Evolutionary conservation across 2,888 invertebrate genomes (phyloP).

Genomic region (Calameuta pallipes): DNA sequence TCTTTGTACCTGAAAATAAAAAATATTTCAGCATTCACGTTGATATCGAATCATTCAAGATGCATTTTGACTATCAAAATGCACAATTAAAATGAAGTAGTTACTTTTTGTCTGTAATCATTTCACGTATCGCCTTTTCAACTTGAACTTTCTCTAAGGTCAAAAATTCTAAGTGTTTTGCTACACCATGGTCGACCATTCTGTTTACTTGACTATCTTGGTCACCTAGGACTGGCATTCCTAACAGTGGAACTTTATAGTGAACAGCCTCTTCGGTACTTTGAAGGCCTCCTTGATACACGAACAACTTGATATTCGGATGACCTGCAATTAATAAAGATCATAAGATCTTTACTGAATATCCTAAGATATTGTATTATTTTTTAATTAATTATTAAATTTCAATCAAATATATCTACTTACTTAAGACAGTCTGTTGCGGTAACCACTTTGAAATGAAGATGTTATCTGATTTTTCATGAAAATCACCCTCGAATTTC

Average conservation of each 20-base stretch:
- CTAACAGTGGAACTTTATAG: conserved; percentile 42
- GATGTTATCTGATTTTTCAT: conserved; percentile 64
- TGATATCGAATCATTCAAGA: not conserved
- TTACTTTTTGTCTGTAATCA: conserved; percentile 34
- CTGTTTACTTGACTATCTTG: conserved; percentile 33
- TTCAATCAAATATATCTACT: conserved; percentile 23
- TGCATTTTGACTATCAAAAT: not conserved
- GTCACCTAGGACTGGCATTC: conserved; percentile 42
- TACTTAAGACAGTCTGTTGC: conserved; percentile 63
- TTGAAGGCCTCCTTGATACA: conserved; percentile 48
- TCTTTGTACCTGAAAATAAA: conserved; percentile 39
- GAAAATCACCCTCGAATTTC: conserved; percentile 67
- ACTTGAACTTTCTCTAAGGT: conserved; percentile 20
- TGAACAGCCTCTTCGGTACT: conserved; percentile 46
- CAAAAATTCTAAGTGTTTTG: conserved; percentile 25
- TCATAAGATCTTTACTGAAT: too few species aligned
- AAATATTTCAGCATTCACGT: not conserved
- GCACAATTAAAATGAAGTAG: too few species aligned
- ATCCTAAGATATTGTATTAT: not conserved
- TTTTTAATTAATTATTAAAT: not conserved
- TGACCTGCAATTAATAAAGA: conserved; percentile 32
- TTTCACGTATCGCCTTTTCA: conserved; percentile 25
- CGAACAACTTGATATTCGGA: conserved; percentile 42
- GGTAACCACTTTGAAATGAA: conserved; percentile 66
- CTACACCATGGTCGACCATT: conserved; percentile 32